These are phyloP conservation scores for Leuciscus waleckii DNA, from an alignment of 2,797 vertebrate genomes.

Conservation along the genomic window DNA sequence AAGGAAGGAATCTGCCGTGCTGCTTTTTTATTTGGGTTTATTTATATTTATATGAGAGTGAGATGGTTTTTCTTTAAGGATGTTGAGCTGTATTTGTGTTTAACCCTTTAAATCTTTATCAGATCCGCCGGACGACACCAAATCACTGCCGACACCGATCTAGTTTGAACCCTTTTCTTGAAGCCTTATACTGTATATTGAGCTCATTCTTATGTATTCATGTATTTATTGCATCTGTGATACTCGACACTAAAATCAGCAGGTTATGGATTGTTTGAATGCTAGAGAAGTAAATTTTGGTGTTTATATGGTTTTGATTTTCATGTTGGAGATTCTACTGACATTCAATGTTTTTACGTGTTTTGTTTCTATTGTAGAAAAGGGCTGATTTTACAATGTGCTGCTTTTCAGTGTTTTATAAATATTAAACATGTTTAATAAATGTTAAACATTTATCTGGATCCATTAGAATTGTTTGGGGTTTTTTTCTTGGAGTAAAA, in stretches of 20 bases:
- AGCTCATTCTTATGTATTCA: slow-evolving; percentile 23
- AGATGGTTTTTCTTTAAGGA: not conserved
- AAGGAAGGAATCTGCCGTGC: not conserved
- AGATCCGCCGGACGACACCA: not conserved
- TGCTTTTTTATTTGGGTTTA: not conserved
- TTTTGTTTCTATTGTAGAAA: slow-evolving; percentile 3
- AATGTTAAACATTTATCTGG: slow-evolving; percentile 28
- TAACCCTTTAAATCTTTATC: not conserved
- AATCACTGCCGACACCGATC: not conserved
- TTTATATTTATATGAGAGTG: not conserved
- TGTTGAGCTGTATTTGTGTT: not conserved
- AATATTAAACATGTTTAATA: slow-evolving; percentile 36
- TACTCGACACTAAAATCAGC: slow-evolving; percentile 29
- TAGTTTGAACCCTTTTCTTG: not conserved
- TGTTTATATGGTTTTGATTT: slow-evolving; percentile 7
- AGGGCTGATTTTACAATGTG: not conserved
- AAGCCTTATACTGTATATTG: slow-evolving; percentile 48
- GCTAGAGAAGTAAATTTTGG: slow-evolving; percentile 12
- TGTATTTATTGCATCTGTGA: slow-evolving; percentile 51
- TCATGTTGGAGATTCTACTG: not conserved
- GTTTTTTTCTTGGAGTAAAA: not conserved
- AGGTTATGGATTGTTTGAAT: slow-evolving; percentile 32
- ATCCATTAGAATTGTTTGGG: not conserved
- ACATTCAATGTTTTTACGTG: slow-evolving; percentile 4
- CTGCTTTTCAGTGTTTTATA: slow-evolving; percentile 21